These are phyloP conservation scores for Thalassarche chlororhynchos DNA, from an alignment of 2,113 vertebrate genomes.

Conservation along the genomic window DNA sequence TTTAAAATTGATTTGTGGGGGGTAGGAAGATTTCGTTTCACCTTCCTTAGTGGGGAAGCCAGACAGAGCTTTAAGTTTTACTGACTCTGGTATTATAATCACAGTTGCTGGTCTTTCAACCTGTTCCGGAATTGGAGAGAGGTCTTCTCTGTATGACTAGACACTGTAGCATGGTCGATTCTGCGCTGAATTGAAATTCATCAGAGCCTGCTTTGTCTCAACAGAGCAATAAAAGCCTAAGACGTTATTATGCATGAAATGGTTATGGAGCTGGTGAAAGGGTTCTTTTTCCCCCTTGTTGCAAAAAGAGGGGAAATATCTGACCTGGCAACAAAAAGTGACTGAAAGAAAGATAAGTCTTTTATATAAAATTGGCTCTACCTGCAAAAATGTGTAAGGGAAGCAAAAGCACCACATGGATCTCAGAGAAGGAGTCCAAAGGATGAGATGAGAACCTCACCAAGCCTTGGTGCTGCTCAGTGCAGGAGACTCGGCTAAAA, in stretches of 20 bases:
- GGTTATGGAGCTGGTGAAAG: conserved; percentile 59
- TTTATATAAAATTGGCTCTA: background rate
- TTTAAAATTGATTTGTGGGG: conserved; percentile 44
- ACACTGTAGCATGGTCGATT: conserved; percentile 23
- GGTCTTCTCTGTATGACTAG: conserved; percentile 38
- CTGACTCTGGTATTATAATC: conserved; percentile 51
- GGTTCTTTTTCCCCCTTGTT: background rate
- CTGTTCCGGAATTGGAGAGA: conserved; percentile 23
- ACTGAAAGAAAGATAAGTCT: background rate
- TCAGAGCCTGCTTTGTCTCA: conserved; percentile 68
- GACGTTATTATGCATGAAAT: conserved; percentile 75
- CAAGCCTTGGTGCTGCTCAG: background rate
- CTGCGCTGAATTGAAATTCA: conserved; percentile 73
- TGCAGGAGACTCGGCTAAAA: background rate
- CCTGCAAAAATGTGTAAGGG: background rate
- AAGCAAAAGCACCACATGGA: background rate
- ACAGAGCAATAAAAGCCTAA: conserved; percentile 73
- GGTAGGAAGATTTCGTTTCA: conserved; percentile 38
- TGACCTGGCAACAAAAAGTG: conserved; percentile 2
- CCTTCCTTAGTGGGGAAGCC: conserved; percentile 37
- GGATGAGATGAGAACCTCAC: background rate
- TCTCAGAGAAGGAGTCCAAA: background rate
- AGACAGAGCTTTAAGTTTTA: conserved; percentile 63
- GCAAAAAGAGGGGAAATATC: conserved; percentile 3
- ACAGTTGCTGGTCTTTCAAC: conserved; percentile 54